phyloP scores from a whole-genome alignment of 1,140 invertebrate genomes.

The Ridgeia piscesae region DNA sequence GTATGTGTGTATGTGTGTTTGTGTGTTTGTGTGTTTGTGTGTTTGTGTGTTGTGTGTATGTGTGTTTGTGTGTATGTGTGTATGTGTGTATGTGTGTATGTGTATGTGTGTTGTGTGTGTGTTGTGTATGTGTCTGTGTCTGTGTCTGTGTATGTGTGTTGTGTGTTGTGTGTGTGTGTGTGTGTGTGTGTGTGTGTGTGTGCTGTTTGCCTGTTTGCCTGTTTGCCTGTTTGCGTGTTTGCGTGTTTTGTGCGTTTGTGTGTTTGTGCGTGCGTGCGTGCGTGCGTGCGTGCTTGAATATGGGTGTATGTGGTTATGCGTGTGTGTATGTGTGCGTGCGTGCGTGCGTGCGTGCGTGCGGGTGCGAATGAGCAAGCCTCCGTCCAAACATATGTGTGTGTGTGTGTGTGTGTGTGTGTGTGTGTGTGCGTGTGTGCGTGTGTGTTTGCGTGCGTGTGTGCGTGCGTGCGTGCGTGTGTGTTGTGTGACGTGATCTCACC shows the following conservation, averaged over 20 bases:
- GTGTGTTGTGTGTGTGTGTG: not conserved
- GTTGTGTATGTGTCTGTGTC: not conserved
- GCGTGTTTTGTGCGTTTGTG: not conserved
- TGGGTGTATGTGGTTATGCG: not conserved
- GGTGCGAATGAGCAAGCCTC: too few relatives aligned
- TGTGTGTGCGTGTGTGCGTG: too few relatives aligned
- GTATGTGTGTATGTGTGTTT: not conserved
- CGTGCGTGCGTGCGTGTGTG: too few relatives aligned
- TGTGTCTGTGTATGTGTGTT: not conserved
- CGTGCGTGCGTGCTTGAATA: not conserved
- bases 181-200: not conserved
- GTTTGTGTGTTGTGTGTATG: not conserved
- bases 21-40: not conserved
- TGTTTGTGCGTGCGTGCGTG: not conserved
- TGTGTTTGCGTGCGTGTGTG: too few relatives aligned
- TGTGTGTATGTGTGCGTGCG: not conserved
- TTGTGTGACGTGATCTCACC: constrained; percentile 34
- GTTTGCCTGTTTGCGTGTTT: not conserved
- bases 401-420: not conserved
- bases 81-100: not conserved
- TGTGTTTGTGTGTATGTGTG: not conserved
- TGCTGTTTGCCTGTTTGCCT: not conserved
- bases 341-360: not conserved
- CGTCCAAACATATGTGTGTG: not conserved
- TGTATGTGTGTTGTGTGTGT: not conserved